Conservation (phyloP, 2,888 invertebrate genomes). For the Rhaphigaster nebulosa region DNA sequence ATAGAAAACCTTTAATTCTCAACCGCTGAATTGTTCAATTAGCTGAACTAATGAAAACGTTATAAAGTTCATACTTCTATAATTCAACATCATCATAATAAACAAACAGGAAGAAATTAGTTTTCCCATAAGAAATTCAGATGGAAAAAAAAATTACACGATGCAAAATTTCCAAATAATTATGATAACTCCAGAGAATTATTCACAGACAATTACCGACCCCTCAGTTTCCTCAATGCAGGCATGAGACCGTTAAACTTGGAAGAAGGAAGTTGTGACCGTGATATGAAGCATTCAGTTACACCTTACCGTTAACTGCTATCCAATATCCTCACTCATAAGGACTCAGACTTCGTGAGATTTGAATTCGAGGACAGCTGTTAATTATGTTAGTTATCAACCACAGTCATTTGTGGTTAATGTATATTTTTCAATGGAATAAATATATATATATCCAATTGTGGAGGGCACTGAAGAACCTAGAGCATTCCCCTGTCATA, state of each 20-base stretch:
- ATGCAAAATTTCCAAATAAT: neutral
- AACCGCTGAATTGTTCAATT: neutral
- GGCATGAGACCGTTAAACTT: neutral
- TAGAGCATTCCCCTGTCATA: no score
- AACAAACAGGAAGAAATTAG: neutral
- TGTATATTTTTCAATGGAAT: neutral
- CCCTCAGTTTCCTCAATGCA: neutral
- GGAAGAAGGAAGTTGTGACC: neutral
- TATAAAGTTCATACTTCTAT: neutral
- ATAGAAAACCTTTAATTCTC: neutral
- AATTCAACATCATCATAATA: neutral
- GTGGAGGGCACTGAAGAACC: no score
- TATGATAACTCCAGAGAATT: neutral
- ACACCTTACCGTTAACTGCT: neutral
- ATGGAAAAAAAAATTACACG: neutral
- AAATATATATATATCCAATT: no score
- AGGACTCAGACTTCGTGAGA: neutral
- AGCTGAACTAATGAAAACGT: neutral
- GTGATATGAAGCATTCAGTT: constrained; percentile 3
- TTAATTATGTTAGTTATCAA: neutral
- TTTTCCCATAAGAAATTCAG: neutral
- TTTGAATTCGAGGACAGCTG: neutral
- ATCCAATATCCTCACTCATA: neutral
- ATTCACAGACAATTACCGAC: neutral
- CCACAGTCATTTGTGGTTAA: neutral